A percentile compares a stretch with the other conserved stretches of the same genome.
phyloP scores from a whole-genome alignment of 2,113 vertebrate species.

The Dicrurus megarhynchus region DNA sequence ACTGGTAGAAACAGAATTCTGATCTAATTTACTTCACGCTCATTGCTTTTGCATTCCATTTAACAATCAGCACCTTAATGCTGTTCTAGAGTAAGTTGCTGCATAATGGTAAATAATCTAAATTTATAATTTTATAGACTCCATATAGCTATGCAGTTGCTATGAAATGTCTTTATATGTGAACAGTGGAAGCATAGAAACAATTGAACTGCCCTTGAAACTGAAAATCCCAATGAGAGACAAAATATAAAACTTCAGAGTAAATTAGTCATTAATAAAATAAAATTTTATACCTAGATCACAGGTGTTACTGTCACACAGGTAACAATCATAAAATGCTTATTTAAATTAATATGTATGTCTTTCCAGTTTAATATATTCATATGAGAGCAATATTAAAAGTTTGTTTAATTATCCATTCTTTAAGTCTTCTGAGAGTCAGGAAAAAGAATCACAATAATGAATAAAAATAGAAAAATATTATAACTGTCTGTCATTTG shows the following conservation, averaged over 20 bases:
- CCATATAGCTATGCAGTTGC: background rate
- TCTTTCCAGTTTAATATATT: background rate
- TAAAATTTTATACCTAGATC: background rate
- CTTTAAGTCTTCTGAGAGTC: background rate
- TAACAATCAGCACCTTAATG: background rate
- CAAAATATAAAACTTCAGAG: background rate
- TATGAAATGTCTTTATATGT: background rate
- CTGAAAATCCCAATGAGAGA: background rate
- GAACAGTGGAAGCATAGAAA: background rate
- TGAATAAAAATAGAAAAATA: background rate
- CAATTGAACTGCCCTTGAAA: background rate
- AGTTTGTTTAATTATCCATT: background rate
- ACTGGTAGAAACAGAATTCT: background rate
- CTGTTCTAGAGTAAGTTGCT: background rate
- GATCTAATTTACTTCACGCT: background rate
- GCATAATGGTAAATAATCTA: background rate
- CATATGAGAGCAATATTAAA: background rate
- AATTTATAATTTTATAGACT: background rate
- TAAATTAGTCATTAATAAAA: background rate
- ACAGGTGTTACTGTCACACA: background rate
- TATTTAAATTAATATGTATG: background rate
- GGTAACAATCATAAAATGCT: background rate
- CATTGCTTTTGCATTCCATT: background rate
- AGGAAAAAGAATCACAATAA: background rate
- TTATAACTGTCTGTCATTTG: background rate